Evolutionary conservation across 2,113 vertebrate species (phyloP).

Genomic region (Theropithecus gelada): DNA sequence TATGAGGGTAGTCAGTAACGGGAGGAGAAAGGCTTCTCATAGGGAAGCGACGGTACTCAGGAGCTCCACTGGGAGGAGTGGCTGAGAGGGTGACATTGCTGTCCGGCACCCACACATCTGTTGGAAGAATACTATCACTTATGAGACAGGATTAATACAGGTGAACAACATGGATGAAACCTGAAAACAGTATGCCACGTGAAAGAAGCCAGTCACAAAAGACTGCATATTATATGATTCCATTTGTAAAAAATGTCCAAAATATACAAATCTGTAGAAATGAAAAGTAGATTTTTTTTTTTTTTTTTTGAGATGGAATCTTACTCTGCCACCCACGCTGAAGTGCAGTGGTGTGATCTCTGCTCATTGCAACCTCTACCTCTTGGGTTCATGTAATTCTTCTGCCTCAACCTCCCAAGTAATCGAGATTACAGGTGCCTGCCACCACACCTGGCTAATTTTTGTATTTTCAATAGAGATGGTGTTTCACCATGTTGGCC

Average conservation of each 20-base stretch:
- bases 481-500: no score
- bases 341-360: neutral
- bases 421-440: neutral
- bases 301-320: no score
- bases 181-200: neutral
- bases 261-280: neutral
- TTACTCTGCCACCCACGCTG: neutral
- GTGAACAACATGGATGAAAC: neutral
- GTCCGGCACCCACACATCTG: neutral
- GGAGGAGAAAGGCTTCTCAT: neutral
- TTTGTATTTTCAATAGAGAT: no score
- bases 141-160: neutral
- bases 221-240: neutral
- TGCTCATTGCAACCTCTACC: neutral
- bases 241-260: neutral
- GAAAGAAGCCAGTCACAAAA: conserved; percentile 26
- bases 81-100: neutral
- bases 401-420: neutral
- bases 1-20: neutral
- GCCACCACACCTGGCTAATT: neutral
- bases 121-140: neutral
- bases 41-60: neutral
- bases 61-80: neutral
- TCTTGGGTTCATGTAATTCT: neutral
- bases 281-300: neutral